Evolutionary conservation across 1,140 invertebrate genomes (phyloP).

Genomic region (Agrypnia vestita): DNA sequence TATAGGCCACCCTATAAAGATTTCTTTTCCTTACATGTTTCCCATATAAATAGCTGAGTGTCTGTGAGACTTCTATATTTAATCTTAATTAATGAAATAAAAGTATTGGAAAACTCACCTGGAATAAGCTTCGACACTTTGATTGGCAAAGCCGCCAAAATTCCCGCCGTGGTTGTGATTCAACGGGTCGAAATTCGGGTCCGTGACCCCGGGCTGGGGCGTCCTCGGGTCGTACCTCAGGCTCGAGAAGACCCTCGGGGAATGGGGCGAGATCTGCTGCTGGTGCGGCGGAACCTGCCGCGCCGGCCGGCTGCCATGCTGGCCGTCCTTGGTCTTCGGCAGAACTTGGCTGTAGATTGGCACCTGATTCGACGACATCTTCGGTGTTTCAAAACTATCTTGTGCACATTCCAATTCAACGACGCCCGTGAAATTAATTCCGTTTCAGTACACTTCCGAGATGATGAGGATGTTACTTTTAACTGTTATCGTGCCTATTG

Average conservation of each 20-base stretch:
- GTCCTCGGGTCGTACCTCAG: conserved; percentile 56
- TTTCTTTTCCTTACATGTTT: too few species aligned
- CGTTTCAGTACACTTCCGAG: too few species aligned
- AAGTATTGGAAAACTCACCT: conserved; percentile 18
- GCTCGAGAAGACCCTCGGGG: conserved; percentile 52
- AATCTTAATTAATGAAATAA: too few species aligned
- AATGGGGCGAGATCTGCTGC: conserved; percentile 49
- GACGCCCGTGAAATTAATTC: too few species aligned
- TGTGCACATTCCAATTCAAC: neutral
- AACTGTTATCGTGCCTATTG: too few species aligned
- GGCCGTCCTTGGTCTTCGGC: conserved; percentile 66
- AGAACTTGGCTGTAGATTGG: conserved; percentile 72
- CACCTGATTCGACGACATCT: conserved; percentile 58
- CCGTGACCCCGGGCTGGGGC: conserved; percentile 61
- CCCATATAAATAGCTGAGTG: too few species aligned
- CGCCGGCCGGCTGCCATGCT: neutral
- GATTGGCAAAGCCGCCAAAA: conserved; percentile 58
- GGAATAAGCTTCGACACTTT: conserved; percentile 17
- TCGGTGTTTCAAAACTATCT: neutral
- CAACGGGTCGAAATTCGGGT: conserved; percentile 68
- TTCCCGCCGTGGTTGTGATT: conserved; percentile 72
- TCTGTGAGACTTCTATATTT: too few species aligned
- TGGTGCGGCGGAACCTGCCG: conserved; percentile 62
- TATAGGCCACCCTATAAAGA: too few species aligned
- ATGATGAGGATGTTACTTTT: too few species aligned